A percentile compares a stretch with the other conserved stretches of the same genome.
Conservation (phyloP, 2,797 vertebrate species). For the Aeoliscus strigatus region DNA sequence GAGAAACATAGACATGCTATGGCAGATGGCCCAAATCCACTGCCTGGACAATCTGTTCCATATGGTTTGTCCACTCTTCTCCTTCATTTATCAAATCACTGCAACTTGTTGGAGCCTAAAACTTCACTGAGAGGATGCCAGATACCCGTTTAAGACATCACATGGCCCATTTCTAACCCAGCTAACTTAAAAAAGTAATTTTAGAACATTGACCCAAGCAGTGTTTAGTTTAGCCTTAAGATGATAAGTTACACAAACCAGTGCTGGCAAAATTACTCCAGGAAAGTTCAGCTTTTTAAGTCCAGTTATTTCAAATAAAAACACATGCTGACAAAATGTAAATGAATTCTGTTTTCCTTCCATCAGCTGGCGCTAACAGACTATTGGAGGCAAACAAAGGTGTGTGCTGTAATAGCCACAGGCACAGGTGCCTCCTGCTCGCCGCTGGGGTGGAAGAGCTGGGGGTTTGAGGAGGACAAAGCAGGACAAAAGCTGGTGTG, state of each 20-base stretch:
- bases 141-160: constrained; percentile 49
- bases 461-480: constrained; percentile 60
- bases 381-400: constrained; percentile 49
- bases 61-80: constrained; percentile 52
- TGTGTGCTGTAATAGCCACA: constrained; percentile 51
- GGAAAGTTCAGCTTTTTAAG: constrained; percentile 6
- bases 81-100: constrained; percentile 35
- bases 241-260: constrained; percentile 42
- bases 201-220: constrained; percentile 31
- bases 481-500: constrained; percentile 78
- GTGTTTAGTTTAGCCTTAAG: constrained; percentile 36
- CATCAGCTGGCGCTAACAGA: constrained; percentile 53
- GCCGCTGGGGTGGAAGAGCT: constrained; percentile 15
- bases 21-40: constrained; percentile 55
- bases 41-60: constrained; percentile 70
- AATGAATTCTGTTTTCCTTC: constrained; percentile 48
- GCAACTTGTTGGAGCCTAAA: constrained; percentile 27
- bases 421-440: constrained; percentile 31
- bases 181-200: constrained; percentile 30
- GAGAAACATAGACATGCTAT: constrained; percentile 73
- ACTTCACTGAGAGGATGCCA: constrained; percentile 26
- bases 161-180: constrained; percentile 30
- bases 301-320: constrained; percentile 22
- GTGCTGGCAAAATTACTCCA: constrained; percentile 30
- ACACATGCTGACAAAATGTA: constrained; percentile 32